phyloP scores from a whole-genome alignment of 2,888 invertebrate genomes.

The Chironomus riparius region DNA sequence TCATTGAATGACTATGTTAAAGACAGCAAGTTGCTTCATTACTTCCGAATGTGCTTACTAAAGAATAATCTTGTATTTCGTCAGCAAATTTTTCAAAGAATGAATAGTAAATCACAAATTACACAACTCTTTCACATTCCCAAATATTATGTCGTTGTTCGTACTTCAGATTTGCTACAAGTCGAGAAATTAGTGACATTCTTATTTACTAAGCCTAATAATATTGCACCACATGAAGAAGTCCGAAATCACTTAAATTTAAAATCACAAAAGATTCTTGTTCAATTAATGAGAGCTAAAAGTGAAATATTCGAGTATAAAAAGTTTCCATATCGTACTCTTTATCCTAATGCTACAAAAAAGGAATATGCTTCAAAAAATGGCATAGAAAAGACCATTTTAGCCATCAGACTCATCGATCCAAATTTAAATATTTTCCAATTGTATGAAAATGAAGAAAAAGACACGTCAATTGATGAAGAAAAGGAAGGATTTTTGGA shows the following conservation, averaged over 20 bases:
- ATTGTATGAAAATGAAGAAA: constrained; percentile 44
- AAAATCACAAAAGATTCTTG: background rate
- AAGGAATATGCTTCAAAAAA: constrained; percentile 47
- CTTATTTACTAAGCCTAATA: constrained; percentile 45
- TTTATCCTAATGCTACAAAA: constrained; percentile 49
- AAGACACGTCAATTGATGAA: constrained; percentile 43
- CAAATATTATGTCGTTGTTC: constrained; percentile 51
- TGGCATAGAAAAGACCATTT: constrained; percentile 45
- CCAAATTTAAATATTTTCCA: constrained; percentile 47
- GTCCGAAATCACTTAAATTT: constrained; percentile 44
- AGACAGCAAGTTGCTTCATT: constrained; percentile 49
- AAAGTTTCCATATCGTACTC: constrained; percentile 46
- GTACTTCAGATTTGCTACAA: constrained; percentile 35
- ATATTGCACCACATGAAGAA: constrained; percentile 45
- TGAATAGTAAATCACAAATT: background rate
- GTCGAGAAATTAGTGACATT: constrained; percentile 46
- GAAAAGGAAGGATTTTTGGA: constrained; percentile 36
- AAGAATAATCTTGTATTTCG: constrained; percentile 51
- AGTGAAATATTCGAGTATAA: constrained; percentile 29
- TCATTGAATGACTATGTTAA: constrained; percentile 48
- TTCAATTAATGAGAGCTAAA: background rate
- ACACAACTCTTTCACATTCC: constrained; percentile 50
- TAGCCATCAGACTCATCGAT: constrained; percentile 49
- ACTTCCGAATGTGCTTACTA: constrained; percentile 53
- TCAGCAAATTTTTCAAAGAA: constrained; percentile 42